Conservation (phyloP, 2,888 invertebrate genomes). For the Endomychus coccineus region DNA sequence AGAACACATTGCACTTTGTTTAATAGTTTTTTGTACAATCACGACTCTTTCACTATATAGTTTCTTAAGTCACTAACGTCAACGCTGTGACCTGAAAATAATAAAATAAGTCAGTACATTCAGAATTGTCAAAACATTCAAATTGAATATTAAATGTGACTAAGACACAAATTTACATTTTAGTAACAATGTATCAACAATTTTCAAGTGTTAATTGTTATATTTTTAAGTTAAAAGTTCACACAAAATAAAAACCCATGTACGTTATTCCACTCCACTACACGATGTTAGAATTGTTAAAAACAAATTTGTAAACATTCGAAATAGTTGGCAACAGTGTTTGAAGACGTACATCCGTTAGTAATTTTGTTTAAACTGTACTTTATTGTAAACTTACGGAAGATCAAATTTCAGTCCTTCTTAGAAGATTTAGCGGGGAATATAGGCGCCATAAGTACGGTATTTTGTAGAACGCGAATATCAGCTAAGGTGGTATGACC, state of each 20-base stretch:
- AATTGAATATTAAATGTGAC: conserved; percentile 1
- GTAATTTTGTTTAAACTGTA: too few species aligned
- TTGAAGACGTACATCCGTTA: too few species aligned
- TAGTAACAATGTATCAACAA: too few species aligned
- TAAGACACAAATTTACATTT: too few species aligned
- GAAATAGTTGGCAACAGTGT: too few species aligned
- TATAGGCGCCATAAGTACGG: conserved; percentile 30
- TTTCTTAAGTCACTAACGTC: conserved; percentile 38
- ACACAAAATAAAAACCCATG: neutral
- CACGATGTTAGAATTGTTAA: too few species aligned
- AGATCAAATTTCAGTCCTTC: conserved; percentile 30
- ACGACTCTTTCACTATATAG: conserved; percentile 36
- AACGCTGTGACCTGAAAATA: conserved; percentile 38
- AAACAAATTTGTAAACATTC: too few species aligned
- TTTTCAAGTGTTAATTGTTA: neutral
- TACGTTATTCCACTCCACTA: too few species aligned
- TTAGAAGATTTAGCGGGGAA: conserved; percentile 28
- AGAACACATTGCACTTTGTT: conserved; percentile 27
- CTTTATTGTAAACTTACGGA: conserved; percentile 28
- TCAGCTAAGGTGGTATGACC: conserved; percentile 67
- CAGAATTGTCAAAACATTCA: too few species aligned
- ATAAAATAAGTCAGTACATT: too few species aligned
- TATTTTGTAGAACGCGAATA: conserved; percentile 48
- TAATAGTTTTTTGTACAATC: conserved; percentile 26
- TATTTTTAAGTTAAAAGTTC: neutral